Evolutionary conservation across 2,113 vertebrate genomes (phyloP).

Genomic region (Pituophis catenifer): DNA sequence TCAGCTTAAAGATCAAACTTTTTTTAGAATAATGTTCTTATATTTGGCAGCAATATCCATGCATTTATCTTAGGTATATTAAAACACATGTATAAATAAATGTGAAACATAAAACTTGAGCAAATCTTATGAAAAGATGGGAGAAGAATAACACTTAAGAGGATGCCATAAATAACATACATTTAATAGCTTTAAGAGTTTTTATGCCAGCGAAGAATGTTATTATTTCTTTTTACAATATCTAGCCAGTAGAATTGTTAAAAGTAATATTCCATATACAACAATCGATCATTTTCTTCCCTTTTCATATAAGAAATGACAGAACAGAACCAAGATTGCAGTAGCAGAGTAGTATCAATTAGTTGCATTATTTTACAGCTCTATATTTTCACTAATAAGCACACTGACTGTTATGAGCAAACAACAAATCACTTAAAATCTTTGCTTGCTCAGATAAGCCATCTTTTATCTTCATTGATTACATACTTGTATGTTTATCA

Average conservation of each 20-base stretch:
- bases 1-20: neutral
- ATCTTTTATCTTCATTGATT: neutral
- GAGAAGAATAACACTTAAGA: conserved; percentile 58
- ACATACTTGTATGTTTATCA: neutral
- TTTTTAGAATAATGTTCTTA: neutral
- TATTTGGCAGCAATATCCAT: neutral
- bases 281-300: conserved; percentile 40
- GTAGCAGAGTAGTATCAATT: conserved; percentile 53
- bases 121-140: conserved; percentile 34
- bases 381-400: conserved; percentile 12
- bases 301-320: conserved; percentile 49
- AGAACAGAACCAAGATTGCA: conserved; percentile 49
- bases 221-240: conserved; percentile 60
- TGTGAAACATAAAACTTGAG: conserved; percentile 6
- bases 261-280: conserved; percentile 53
- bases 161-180: conserved; percentile 49
- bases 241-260: conserved; percentile 48
- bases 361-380: conserved; percentile 28
- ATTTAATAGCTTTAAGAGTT: conserved; percentile 37
- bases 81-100: conserved; percentile 12
- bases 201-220: conserved; percentile 43
- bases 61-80: conserved; percentile 18
- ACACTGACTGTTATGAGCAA: neutral
- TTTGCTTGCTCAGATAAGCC: neutral
- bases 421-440: neutral